Evolutionary conservation across 2,888 invertebrate species (phyloP).

Genomic region (Caenorhabditis sp.): DNA sequence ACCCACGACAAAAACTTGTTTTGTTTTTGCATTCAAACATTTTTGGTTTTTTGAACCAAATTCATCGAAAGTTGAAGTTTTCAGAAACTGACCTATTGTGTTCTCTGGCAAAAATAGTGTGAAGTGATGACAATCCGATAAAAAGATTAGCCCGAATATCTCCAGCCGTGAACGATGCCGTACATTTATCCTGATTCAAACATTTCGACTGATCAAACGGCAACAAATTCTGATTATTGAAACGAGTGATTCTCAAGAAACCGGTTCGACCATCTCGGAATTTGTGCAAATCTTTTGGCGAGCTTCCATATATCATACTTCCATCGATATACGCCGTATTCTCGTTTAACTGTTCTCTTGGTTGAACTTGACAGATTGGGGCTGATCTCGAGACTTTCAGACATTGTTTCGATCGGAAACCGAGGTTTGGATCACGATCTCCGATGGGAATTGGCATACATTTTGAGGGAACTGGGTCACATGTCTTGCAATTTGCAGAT

Average conservation of each 20-base stretch:
- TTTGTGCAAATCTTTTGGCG: constrained; percentile 61
- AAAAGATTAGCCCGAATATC: constrained; percentile 67
- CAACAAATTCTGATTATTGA: constrained; percentile 60
- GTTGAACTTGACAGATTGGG: constrained; percentile 94
- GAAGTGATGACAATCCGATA: constrained; percentile 75
- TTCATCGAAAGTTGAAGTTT: no score
- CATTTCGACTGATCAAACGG: constrained; percentile 69
- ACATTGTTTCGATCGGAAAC: constrained; percentile 65
- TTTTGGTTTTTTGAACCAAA: no score
- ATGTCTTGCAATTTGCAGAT: constrained; percentile 56
- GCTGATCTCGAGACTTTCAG: constrained; percentile 79
- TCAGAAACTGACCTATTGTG: constrained; percentile 78
- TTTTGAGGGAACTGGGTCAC: constrained; percentile 58
- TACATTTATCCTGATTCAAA: constrained; percentile 57
- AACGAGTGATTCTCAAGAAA: constrained; percentile 50
- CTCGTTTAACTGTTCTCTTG: constrained; percentile 82
- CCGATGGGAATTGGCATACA: constrained; percentile 69
- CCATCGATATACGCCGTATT: constrained; percentile 89
- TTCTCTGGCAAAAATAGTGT: constrained; percentile 82
- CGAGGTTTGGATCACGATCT: constrained; percentile 64
- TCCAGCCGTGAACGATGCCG: constrained; percentile 67
- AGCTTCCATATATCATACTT: constrained; percentile 92
- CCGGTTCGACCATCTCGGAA: constrained; percentile 68
- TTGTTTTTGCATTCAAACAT: no score
- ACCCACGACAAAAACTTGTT: no score